Base-by-base conservation (phyloP, 2,797 vertebrate genomes). In the Gymnothorax reevesii region DNA sequence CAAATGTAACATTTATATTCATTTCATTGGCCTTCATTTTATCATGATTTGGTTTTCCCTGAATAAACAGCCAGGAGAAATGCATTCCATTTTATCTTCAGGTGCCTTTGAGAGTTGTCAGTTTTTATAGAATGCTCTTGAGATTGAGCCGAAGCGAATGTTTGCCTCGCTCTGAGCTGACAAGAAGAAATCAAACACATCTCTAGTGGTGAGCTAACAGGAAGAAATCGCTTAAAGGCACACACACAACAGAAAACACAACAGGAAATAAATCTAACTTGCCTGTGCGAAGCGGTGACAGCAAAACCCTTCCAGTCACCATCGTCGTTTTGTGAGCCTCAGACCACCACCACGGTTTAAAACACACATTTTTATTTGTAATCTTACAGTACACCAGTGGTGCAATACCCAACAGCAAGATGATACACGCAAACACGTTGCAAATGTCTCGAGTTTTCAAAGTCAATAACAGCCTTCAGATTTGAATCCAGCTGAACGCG, bases 141-240 rank as follows among this genome's bases (percentile, higher is more conserved):
- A 77, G 13, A 52, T 77, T 17, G 73, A 17, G 73, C 33, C 10
- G 22, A 77, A 77, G 73, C 42, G 52, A 42, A 12, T 77, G 42
- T 49, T 77, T 52, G 42, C 73, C 42, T 77, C 42, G 52, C 73
- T 77, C 73, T 52, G 17, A 49, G 42, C 73, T 77, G 42, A 17
- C 73, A 77, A 77, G 33, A 52, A 52, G 10, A 77, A 77, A 77
- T 77, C 73, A 77, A 75, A 75, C 13, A 77, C 73, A 20, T 52
- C 73, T 77, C 73, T 52, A 13, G 52, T 49, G 73, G 73, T 42
- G 73, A 15, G 33, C 73, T 77, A 6, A 52, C 73, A 49, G 12
- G 15, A 77, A 77, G 33, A 77, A 77, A 77, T 52, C 42, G 49
- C 52, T 77, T 52, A 15, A 77, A 77, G 15, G 73, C 17, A 13